phyloP scores from a whole-genome alignment of 2,113 vertebrate genomes.

The Spilogale gracilis region DNA sequence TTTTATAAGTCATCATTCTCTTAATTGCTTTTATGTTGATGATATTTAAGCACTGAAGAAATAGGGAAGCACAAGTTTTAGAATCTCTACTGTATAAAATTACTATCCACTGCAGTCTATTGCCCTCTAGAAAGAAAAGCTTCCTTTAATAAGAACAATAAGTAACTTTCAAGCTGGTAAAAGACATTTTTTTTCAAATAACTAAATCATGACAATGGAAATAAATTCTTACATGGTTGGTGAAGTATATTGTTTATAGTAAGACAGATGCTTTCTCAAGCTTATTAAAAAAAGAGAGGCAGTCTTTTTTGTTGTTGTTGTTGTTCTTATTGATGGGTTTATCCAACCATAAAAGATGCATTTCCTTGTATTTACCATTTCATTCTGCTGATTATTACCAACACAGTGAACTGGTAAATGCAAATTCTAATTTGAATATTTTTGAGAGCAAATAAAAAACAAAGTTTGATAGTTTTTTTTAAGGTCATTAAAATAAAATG shows the following conservation, averaged over 20 bases:
- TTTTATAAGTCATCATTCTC: slow-evolving; percentile 31
- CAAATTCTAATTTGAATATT: slow-evolving; percentile 85
- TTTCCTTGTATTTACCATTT: slow-evolving; percentile 84
- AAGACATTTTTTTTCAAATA: slow-evolving; percentile 80
- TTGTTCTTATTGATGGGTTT: slow-evolving; percentile 84
- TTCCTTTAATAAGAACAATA: slow-evolving; percentile 69
- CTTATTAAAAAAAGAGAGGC: slow-evolving; percentile 73
- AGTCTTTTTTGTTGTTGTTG: slow-evolving; percentile 74
- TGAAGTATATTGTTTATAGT: slow-evolving; percentile 77
- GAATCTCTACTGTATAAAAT: slow-evolving; percentile 46
- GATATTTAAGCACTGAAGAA: slow-evolving; percentile 10
- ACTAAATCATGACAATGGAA: slow-evolving; percentile 76
- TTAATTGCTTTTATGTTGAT: slow-evolving; percentile 40
- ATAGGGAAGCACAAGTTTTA: neutral
- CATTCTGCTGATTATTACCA: slow-evolving; percentile 83
- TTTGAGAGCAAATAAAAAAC: slow-evolving; percentile 77
- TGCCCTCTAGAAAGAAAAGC: slow-evolving; percentile 63
- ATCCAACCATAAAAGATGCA: slow-evolving; percentile 85
- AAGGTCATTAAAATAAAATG: slow-evolving; percentile 81
- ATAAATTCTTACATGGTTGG: slow-evolving; percentile 78
- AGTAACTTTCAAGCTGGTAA: slow-evolving; percentile 70
- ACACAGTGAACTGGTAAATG: slow-evolving; percentile 85
- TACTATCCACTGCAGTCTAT: neutral
- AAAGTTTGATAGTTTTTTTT: slow-evolving; percentile 74
- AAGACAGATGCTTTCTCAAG: slow-evolving; percentile 82